phyloP scores from a whole-genome alignment of 2,113 vertebrate genomes.

The Apaloderma vittatum region DNA sequence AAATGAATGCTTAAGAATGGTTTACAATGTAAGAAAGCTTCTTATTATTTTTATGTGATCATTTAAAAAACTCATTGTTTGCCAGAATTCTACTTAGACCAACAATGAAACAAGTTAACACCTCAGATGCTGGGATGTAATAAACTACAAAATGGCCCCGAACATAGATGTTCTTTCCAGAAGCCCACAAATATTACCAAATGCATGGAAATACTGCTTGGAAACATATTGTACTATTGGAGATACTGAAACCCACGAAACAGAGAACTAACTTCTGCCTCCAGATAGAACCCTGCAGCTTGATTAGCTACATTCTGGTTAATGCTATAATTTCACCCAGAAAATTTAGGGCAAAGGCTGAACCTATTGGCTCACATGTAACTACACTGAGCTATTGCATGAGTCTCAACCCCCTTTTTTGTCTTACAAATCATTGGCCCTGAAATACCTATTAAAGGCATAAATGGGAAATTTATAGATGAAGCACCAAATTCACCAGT shows the following conservation, averaged over 20 bases:
- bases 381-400: constrained; percentile 11
- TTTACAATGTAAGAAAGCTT: constrained; percentile 12
- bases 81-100: neutral
- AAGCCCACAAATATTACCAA: neutral
- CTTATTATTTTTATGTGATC: constrained; percentile 46
- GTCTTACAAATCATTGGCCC: constrained; percentile 60
- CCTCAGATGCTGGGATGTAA: neutral
- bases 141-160: constrained; percentile 11
- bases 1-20: neutral
- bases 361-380: constrained; percentile 28
- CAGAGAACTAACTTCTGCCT: neutral
- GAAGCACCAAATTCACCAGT: constrained; percentile 63
- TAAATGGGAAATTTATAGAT: constrained; percentile 65
- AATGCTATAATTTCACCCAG: constrained; percentile 12
- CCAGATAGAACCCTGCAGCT: neutral
- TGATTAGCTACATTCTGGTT: neutral
- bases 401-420: constrained; percentile 19
- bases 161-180: neutral
- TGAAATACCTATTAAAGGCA: constrained; percentile 58
- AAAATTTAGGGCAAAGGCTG: constrained; percentile 38
- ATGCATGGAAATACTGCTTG: neutral
- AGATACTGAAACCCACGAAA: neutral
- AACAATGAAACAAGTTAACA: constrained; percentile 34
- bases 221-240: neutral
- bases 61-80: constrained; percentile 27